Evolutionary conservation across 2,113 vertebrate species (phyloP).

Genomic region (Rhabdomys dilectus): DNA sequence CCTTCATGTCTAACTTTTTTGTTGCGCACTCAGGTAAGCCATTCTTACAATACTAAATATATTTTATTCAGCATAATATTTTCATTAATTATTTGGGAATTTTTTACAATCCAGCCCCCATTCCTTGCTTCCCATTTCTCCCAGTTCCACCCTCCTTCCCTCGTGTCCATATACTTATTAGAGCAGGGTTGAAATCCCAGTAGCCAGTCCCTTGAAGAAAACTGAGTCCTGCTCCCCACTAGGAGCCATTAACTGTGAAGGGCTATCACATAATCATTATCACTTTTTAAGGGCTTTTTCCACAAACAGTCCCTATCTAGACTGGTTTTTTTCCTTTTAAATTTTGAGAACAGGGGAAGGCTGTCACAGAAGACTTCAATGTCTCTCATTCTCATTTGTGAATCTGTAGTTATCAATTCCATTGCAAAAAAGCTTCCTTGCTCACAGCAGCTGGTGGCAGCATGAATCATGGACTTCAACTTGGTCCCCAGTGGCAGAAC

Average conservation of each 20-base stretch:
- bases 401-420: background rate
- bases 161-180: background rate
- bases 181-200: background rate
- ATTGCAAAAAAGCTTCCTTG: background rate
- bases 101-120: background rate
- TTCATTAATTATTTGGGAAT: background rate
- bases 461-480: background rate
- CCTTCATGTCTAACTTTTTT: background rate
- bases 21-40: rapidly evolving
- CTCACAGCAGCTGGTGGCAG: background rate
- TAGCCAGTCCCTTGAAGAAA: background rate
- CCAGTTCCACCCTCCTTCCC: background rate
- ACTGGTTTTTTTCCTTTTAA: background rate
- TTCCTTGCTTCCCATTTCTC: background rate
- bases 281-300: background rate
- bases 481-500: background rate
- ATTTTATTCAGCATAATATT: background rate
- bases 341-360: background rate
- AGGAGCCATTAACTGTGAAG: background rate
- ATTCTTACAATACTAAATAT: background rate
- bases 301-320: background rate
- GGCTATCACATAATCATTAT: background rate
- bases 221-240: background rate
- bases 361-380: background rate
- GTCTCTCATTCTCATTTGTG: background rate